A percentile compares a stretch with the other conserved stretches of the same genome.
These are phyloP conservation scores for Diabrotica undecimpunctata DNA, from an alignment of 1,140 invertebrate species.

Conservation along the genomic window DNA sequence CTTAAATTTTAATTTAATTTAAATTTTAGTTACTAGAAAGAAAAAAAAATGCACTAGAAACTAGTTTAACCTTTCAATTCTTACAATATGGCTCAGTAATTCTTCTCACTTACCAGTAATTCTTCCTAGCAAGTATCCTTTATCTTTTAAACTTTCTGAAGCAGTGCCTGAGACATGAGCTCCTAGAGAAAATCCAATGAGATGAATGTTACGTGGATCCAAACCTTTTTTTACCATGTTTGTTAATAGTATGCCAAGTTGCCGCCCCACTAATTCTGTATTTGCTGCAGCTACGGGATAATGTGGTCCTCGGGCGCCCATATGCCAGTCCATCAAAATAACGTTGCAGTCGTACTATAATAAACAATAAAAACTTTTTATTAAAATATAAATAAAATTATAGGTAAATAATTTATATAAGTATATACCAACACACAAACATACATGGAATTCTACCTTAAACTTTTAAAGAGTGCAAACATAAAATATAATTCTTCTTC, in stretches of 20 bases:
- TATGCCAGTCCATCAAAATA: slow-evolving; percentile 64
- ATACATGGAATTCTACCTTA: too few relatives aligned
- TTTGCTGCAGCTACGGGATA: slow-evolving; percentile 65
- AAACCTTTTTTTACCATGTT: slow-evolving; percentile 53
- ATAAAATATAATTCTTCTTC: too few relatives aligned
- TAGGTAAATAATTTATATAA: too few relatives aligned
- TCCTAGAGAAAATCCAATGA: slow-evolving; percentile 76
- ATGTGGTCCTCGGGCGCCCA: slow-evolving; percentile 58
- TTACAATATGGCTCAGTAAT: neutral
- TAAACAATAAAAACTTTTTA: neutral
- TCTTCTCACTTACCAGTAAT: slow-evolving; percentile 58
- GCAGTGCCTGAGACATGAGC: slow-evolving; percentile 73
- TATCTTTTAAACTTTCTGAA: slow-evolving; percentile 59
- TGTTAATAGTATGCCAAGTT: slow-evolving; percentile 57
- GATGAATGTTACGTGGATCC: slow-evolving; percentile 55
- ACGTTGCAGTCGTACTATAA: slow-evolving; percentile 57
- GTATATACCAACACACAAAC: too few relatives aligned
- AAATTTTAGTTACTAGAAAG: too few relatives aligned
- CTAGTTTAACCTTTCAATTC: neutral
- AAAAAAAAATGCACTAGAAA: too few relatives aligned
- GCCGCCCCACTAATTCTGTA: slow-evolving; percentile 59
- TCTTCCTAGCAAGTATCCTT: slow-evolving; percentile 57
- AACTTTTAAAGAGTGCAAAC: too few relatives aligned
- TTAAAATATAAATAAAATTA: too few relatives aligned
- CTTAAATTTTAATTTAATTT: too few relatives aligned